Evolutionary conservation across 2,888 invertebrate genomes (phyloP), one percentile per base, ranked within the genome.

Genomic region (Lumbricus terrestris): DNA sequence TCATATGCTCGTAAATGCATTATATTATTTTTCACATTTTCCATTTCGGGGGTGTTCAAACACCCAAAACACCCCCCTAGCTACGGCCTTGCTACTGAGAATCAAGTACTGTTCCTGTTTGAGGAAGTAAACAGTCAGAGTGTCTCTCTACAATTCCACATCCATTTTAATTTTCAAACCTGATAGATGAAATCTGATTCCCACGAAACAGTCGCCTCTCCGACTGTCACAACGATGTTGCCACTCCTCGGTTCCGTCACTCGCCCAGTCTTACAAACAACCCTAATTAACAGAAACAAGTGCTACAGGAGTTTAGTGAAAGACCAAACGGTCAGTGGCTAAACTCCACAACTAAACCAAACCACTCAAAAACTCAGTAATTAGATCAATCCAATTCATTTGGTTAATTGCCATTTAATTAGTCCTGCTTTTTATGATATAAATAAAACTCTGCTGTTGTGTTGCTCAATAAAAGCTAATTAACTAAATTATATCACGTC

Each of bases 191-290:
- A 91, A 35, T 82, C 38, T 11, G 54, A n/a, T 82, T 29, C 34
- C 90, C 91, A 91, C 16, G 88, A n/a, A 11, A 88, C 85, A 37
- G 83, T 89, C 20, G 54, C 33, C 6, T 90, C 88, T 29, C 88
- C 90, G 29, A 91, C 20, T n/a, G 89, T 89, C 6, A 91, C 90
- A 3, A 82, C 35, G 54, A 91, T 85, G 5, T 42, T 83, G 16
- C 90, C 90, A 11, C 37, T 29, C 33, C 38, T 88, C 54, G 88
- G 54, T 42, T 85, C 91, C 0, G 88, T 16, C 54, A 89, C 90
- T 35, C 90, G 82, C 16, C 82, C 82, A 83, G 90, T 90, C 82
- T 16, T 34, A 85, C 91, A 91, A 83, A 91, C 91, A 37, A 91
- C 91, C 90, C 91, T 91, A 88, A 20, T 38, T 6, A 82, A 83